These are phyloP conservation scores for Eupithecia inturbata DNA, from an alignment of 2,888 invertebrate genomes.

Conservation along the genomic window DNA sequence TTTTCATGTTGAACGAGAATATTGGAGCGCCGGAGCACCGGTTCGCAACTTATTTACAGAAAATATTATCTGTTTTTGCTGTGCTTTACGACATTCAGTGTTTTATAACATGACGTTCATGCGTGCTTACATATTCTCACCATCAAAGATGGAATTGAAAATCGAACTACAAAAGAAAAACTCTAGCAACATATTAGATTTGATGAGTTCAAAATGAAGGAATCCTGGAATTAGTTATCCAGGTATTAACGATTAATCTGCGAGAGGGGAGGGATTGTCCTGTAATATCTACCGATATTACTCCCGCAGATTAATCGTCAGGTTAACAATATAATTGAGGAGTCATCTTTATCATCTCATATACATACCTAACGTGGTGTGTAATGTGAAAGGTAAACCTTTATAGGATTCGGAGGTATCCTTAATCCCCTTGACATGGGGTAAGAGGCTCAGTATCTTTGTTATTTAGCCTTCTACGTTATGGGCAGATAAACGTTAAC, in stretches of 20 bases:
- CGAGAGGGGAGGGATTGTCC: too few species aligned
- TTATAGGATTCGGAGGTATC: slow-evolving; percentile 26
- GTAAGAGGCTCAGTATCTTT: slow-evolving; percentile 28
- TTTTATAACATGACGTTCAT: too few species aligned
- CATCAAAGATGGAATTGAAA: too few species aligned
- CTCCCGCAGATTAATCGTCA: background rate
- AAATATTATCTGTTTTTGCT: background rate
- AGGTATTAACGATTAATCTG: too few species aligned
- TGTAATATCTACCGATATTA: too few species aligned
- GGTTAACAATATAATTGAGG: background rate
- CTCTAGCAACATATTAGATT: too few species aligned
- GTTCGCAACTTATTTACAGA: background rate
- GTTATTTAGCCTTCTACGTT: slow-evolving; percentile 25
- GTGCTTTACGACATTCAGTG: background rate
- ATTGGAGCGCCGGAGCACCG: slow-evolving; percentile 4
- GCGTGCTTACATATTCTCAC: too few species aligned
- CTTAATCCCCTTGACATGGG: slow-evolving; percentile 34
- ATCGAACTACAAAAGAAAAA: too few species aligned
- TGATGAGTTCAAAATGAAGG: background rate
- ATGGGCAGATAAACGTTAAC: slow-evolving; percentile 28
- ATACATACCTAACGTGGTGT: background rate
- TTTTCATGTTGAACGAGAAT: background rate
- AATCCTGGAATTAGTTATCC: background rate
- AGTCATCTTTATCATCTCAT: background rate
- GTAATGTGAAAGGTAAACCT: background rate